Conservation (phyloP, 2,113 vertebrate genomes). For the Cryptotis parvus region DNA sequence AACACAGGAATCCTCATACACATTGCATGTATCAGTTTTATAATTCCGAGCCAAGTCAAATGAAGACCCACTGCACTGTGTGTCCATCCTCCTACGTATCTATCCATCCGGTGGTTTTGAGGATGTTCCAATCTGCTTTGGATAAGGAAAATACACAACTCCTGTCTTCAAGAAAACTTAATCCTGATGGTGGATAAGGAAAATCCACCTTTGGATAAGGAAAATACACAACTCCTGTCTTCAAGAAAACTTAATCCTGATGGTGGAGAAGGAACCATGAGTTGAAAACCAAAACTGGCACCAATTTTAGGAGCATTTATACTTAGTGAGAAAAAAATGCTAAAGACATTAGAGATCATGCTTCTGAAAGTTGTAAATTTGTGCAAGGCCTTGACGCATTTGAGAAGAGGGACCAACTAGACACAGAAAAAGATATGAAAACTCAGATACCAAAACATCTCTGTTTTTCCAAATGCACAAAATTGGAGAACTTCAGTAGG, state of each 20-base stretch:
- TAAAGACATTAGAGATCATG: not conserved
- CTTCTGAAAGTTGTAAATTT: not conserved
- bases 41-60: too few species aligned
- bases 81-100: too few species aligned
- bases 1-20: too few species aligned
- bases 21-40: too few species aligned
- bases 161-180: not conserved
- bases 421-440: not conserved
- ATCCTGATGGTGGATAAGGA: too few species aligned
- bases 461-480: not conserved
- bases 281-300: conserved; percentile 1
- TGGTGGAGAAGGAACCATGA: not conserved
- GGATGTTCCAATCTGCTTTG: not conserved
- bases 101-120: not conserved
- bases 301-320: not conserved
- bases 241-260: not conserved
- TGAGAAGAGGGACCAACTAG: not conserved
- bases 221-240: not conserved
- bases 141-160: not conserved
- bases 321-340: not conserved
- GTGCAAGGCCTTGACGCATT: not conserved
- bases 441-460: not conserved
- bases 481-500: not conserved
- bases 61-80: not conserved
- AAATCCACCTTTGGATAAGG: conserved; percentile 9